phyloP scores from a whole-genome alignment of 2,888 invertebrate genomes.

The Trachelus troglodyta region DNA sequence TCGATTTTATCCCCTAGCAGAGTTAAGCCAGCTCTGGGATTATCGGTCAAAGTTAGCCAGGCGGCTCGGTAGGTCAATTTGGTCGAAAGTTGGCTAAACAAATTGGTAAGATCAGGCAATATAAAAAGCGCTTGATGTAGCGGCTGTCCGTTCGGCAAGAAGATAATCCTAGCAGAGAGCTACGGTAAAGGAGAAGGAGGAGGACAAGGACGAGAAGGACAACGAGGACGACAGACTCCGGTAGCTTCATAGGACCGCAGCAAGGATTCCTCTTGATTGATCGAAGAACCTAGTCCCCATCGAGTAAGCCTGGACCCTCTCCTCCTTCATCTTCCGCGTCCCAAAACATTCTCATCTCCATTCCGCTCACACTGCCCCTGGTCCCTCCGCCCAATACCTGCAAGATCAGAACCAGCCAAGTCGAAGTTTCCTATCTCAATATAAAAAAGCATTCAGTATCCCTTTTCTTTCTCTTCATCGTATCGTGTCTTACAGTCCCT shows the following conservation, averaged over 20 bases:
- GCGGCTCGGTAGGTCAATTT: constrained; percentile 34
- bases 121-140: constrained; percentile 36
- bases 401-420: neutral
- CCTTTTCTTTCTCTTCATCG: neutral
- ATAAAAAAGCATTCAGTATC: neutral
- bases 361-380: neutral
- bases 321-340: constrained; percentile 2
- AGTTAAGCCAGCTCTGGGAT: neutral
- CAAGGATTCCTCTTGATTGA: constrained; percentile 48
- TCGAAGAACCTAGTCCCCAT: constrained; percentile 41
- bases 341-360: neutral
- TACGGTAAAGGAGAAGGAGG: constrained; percentile 1
- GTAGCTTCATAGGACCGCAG: neutral
- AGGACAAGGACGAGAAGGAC: constrained; percentile 28
- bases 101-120: constrained; percentile 46
- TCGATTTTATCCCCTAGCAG: neutral
- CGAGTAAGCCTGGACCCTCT: constrained; percentile 20
- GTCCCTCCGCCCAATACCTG: neutral
- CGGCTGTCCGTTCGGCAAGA: constrained; percentile 30
- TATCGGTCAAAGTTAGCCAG: constrained; percentile 5
- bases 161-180: constrained; percentile 42
- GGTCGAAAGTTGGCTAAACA: constrained; percentile 42
- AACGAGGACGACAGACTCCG: neutral
- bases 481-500: neutral
- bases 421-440: neutral